Base-by-base conservation (phyloP, 2,113 vertebrate genomes). In the Lepisosteus osseus region DNA sequence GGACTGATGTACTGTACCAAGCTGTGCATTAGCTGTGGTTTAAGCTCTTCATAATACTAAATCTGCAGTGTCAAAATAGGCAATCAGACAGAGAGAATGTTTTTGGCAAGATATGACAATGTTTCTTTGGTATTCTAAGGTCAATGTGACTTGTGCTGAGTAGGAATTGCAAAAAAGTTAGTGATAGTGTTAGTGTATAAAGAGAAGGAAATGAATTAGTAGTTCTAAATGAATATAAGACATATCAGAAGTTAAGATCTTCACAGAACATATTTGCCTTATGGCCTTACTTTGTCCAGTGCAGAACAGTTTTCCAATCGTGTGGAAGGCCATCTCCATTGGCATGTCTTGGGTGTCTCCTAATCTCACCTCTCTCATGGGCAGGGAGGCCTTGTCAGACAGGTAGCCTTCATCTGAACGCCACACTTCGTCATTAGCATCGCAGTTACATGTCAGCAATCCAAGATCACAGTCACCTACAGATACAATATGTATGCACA, bases 351-450 rank as follows among this genome's bases (percentile, higher is more conserved):
- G 57, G 51, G 78, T 80, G 12, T 75, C 73, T 47, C 78, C 78
- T 73, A 80, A 76, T 40, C 76, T 67, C 45, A 78, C 68, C 51
- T 75, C 78, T 5, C 55, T 62, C 40, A 76, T 45, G 40, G 78
- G 78, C 44, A 80, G 73, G 65, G 63, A 41, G 11, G 47, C 41
- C 56, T 67, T 68, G 65, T 75, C 76, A 8, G 57, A 73, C 68
- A 80, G 63, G 13, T 54, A 67, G 61, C 78, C 76, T 62, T 76
- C 72, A 47, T 80, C 78, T 9, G 66, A 65, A 9, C 78, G 70
- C 78, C 78, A 80, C 9, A 80, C 71, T 54, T 69, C 73, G 13
- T 80, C 78, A 61, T 78, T 76, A 47, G 70, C 73, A 66, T 80
- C 78, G 62, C 78, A 80, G 64, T 78, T 80, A 54, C 78, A 80